Percentiles rank a stretch among this genome's conserved stretches.
Evolutionary conservation across 2,797 vertebrate species (phyloP).

Genomic region (Chaetophractus vellerosus): DNA sequence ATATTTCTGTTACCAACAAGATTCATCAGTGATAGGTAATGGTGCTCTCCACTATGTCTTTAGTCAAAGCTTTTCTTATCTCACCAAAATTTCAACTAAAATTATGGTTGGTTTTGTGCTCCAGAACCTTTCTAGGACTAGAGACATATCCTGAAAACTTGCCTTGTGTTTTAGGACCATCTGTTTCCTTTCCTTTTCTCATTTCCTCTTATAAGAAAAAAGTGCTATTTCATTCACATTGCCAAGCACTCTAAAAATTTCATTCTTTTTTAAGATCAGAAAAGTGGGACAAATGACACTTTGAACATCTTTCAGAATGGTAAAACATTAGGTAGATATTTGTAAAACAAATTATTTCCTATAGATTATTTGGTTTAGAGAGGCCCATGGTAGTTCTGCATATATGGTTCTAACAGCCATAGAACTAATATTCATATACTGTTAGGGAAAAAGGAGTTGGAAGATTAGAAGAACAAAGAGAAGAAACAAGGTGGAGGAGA

Average conservation of each 20-base stretch:
- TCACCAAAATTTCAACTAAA: not conserved
- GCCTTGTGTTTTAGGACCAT: not conserved
- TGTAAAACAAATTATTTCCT: slow-evolving; percentile 48
- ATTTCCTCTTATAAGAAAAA: not conserved
- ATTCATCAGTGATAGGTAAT: not conserved
- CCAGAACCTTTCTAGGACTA: not conserved
- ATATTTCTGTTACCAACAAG: not conserved
- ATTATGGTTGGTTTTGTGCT: not conserved
- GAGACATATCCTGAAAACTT: not conserved
- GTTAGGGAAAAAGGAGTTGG: not conserved
- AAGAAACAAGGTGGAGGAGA: not conserved
- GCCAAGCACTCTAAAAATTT: not conserved
- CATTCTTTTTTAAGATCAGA: slow-evolving; percentile 32
- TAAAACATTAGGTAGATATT: slow-evolving; percentile 46
- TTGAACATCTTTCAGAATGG: slow-evolving; percentile 43
- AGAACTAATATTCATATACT: not conserved
- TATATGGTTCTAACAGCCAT: not conserved
- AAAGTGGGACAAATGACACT: slow-evolving; percentile 51
- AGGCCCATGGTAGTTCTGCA: not conserved
- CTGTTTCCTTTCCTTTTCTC: not conserved
- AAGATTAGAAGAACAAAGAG: not conserved
- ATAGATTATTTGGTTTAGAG: slow-evolving; percentile 22
- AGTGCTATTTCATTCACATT: not conserved
- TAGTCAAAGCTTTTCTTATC: not conserved
- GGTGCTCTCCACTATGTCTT: not conserved